Evolutionary conservation across 2,797 vertebrate species (phyloP).

Genomic region (Anguilla marmorata): DNA sequence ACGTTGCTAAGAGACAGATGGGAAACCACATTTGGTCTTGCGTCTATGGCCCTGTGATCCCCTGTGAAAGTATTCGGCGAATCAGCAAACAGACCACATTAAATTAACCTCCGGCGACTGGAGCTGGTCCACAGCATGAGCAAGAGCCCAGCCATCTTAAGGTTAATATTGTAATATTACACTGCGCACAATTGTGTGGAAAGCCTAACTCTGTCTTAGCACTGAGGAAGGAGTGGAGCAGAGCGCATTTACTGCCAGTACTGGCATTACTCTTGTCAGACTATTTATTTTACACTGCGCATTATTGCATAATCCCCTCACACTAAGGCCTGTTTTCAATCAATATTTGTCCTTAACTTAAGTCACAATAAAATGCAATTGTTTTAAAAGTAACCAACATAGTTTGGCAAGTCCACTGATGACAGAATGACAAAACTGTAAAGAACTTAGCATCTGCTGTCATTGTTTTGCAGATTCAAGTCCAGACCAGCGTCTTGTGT

Average conservation of each 20-base stretch:
- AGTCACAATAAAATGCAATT: neutral
- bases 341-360: neutral
- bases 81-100: conserved; percentile 27
- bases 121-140: neutral
- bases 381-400: neutral
- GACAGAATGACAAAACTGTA: neutral
- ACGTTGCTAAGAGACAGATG: conserved; percentile 47
- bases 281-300: neutral
- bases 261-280: neutral
- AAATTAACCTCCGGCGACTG: conserved; percentile 33
- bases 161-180: conserved; percentile 25
- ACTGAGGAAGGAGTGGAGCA: neutral
- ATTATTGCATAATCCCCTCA: neutral
- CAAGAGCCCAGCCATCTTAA: neutral
- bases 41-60: conserved; percentile 38
- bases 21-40: conserved; percentile 33
- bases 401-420: neutral
- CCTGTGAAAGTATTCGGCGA: conserved; percentile 8
- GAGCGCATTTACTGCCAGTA: neutral
- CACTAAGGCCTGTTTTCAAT: neutral
- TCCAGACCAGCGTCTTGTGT: neutral
- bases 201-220: conserved; percentile 24
- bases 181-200: conserved; percentile 31
- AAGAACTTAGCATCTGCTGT: neutral
- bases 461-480: neutral